phyloP scores from a whole-genome alignment of 2,113 vertebrate species.

The Bubo blakistoni region DNA sequence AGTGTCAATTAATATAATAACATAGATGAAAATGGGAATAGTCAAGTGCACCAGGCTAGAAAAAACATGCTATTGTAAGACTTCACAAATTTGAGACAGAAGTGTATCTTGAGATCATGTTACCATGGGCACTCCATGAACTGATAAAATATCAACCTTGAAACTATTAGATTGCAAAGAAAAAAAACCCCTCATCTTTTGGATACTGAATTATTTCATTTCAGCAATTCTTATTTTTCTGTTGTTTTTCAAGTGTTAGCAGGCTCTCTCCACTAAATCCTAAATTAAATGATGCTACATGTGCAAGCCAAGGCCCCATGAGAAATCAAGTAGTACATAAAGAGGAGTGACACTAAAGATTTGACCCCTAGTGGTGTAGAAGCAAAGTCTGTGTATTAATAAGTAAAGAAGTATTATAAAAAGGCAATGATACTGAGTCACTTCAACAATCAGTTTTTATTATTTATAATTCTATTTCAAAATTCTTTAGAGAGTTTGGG shows the following conservation, averaged over 20 bases:
- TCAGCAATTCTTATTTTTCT: not conserved
- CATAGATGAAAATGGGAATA: not conserved
- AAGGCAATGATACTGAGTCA: not conserved
- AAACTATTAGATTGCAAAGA: not conserved
- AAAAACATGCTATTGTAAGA: not conserved
- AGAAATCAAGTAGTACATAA: not conserved
- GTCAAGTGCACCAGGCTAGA: not conserved
- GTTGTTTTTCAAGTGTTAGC: not conserved
- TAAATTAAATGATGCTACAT: not conserved
- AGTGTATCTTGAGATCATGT: not conserved
- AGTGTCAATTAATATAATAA: not conserved
- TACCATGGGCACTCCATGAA: not conserved
- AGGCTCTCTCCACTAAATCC: not conserved
- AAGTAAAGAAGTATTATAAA: not conserved
- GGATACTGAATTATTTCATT: not conserved
- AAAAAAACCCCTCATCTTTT: not conserved
- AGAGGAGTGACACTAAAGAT: not conserved
- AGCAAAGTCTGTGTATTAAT: not conserved
- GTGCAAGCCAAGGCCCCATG: not conserved
- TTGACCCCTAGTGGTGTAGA: not conserved
- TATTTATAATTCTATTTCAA: not conserved
- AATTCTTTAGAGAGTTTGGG: not conserved
- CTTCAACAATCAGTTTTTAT: not conserved
- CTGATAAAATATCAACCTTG: not conserved
- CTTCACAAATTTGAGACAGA: not conserved